phyloP scores from a whole-genome alignment of 1,140 invertebrate species.

The Heliconius hermathena region DNA sequence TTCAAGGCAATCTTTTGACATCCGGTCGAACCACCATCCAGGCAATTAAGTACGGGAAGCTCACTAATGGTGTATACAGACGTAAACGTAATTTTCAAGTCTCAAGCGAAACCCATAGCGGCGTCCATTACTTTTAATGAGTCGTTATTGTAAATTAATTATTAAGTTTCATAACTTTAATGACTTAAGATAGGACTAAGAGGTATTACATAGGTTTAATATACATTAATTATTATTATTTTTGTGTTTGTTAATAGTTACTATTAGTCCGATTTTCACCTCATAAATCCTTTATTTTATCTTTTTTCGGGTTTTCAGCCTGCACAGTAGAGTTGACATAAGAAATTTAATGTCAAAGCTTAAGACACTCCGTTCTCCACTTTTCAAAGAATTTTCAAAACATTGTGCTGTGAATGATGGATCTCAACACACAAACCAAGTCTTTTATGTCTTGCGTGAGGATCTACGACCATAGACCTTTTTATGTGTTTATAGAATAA shows the following conservation, averaged over 20 bases:
- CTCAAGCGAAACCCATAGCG: conserved; percentile 41
- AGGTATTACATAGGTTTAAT: background rate
- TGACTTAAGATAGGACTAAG: background rate
- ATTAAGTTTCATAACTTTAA: conserved; percentile 38
- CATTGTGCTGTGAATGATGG: too few relatives aligned
- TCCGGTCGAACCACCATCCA: conserved; percentile 65
- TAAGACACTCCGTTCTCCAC: too few relatives aligned
- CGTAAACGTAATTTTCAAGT: conserved; percentile 54
- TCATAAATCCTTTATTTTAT: background rate
- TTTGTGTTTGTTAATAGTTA: too few relatives aligned
- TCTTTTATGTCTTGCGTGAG: too few relatives aligned
- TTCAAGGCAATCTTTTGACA: conserved; percentile 74
- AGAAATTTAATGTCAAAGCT: too few relatives aligned
- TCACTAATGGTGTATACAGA: conserved; percentile 65
- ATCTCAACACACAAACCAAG: too few relatives aligned
- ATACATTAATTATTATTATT: background rate
- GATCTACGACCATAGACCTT: too few relatives aligned
- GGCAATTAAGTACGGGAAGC: conserved; percentile 73
- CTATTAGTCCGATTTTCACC: too few relatives aligned
- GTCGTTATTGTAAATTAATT: conserved; percentile 40
- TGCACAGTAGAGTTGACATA: too few relatives aligned
- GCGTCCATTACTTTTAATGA: conserved; percentile 45
- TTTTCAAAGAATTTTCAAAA: too few relatives aligned
- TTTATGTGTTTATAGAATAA: too few relatives aligned
- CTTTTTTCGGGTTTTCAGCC: background rate